Evolutionary conservation across 2,113 vertebrate species (phyloP).

Genomic region (Bungarus multicinctus): DNA sequence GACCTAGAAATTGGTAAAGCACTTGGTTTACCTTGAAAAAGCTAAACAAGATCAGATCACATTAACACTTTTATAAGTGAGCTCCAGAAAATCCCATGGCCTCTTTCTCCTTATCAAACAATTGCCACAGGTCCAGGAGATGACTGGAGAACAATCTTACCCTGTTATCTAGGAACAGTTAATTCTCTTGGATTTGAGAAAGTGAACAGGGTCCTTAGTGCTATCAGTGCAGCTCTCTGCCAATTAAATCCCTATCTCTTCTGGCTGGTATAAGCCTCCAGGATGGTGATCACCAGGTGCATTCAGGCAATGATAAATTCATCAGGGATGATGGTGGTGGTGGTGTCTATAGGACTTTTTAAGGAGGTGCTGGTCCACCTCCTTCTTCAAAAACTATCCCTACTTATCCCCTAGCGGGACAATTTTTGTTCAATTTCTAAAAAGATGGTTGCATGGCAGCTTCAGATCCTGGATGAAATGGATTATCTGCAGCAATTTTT

Average conservation of each 20-base stretch:
- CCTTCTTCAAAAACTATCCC: not conserved
- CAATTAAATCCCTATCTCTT: not conserved
- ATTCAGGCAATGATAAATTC: not conserved
- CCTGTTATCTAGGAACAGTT: not conserved
- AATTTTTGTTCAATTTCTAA: not conserved
- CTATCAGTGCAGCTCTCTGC: not conserved
- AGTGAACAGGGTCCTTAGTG: not conserved
- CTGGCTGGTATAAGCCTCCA: not conserved
- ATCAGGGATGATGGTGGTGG: fast-evolving
- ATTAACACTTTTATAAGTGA: not conserved
- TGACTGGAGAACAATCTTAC: not conserved
- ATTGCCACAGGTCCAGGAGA: not conserved
- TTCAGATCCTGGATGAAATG: not conserved
- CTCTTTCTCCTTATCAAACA: not conserved
- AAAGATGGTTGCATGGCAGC: not conserved
- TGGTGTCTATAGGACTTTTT: not conserved
- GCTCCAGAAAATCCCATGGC: not conserved
- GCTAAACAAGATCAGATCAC: not conserved
- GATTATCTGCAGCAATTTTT: not conserved
- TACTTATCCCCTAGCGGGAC: not conserved
- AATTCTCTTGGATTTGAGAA: not conserved
- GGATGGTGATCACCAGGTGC: not conserved
- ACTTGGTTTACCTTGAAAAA: not conserved
- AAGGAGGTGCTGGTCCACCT: not conserved
- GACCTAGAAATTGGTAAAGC: not conserved